Percentiles rank a stretch among this genome's conserved stretches.
phyloP scores from a whole-genome alignment of 2,888 invertebrate species.

The Cristatella mucedo region DNA sequence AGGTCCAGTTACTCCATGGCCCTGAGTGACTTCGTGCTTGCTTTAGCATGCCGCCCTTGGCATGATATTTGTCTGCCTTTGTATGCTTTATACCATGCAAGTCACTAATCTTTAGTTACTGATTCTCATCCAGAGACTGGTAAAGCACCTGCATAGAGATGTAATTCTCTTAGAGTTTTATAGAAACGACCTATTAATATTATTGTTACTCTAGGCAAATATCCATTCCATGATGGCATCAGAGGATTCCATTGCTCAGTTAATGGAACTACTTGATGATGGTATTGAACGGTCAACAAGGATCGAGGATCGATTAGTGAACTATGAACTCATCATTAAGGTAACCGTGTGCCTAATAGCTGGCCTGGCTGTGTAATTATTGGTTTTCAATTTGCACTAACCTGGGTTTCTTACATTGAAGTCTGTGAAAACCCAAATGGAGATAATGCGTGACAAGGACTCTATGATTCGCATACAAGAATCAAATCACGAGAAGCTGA shows the following conservation, averaged over 20 bases:
- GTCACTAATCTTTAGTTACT: not conserved
- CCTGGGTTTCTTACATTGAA: constrained; percentile 24
- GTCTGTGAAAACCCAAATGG: constrained; percentile 71
- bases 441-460: constrained; percentile 78
- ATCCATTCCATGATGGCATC: constrained; percentile 80
- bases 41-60: too few relatives aligned
- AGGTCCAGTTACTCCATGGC: too few relatives aligned
- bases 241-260: constrained; percentile 56
- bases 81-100: too few relatives aligned
- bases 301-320: constrained; percentile 47
- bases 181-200: not conserved
- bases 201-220: constrained; percentile 49
- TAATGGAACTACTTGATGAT: constrained; percentile 55
- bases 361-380: not conserved
- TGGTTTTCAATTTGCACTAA: constrained; percentile 4
- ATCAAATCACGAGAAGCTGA: constrained; percentile 62
- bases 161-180: not conserved
- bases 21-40: too few relatives aligned
- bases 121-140: not conserved
- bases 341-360: constrained; percentile 17
- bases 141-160: not conserved
- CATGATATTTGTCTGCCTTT: too few relatives aligned
- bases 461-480: constrained; percentile 68
- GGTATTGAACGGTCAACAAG: constrained; percentile 45
- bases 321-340: constrained; percentile 54